Conservation (phyloP, 2,113 vertebrate species). For the Cyanoramphus novaezelandiae region DNA sequence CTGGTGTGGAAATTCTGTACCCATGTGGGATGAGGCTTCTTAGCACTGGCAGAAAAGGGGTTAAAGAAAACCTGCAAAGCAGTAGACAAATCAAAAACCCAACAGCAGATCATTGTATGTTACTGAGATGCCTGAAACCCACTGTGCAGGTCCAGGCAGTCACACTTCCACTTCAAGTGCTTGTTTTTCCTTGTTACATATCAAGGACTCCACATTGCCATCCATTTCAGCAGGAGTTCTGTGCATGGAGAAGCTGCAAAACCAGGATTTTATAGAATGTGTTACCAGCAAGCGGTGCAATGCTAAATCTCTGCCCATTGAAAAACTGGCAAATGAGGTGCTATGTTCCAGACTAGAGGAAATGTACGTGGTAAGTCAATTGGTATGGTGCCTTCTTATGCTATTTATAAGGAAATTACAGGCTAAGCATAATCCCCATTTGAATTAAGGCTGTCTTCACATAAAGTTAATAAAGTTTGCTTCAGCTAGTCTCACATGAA, state of each 20-base stretch:
- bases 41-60: background rate
- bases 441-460: conserved; percentile 24
- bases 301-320: conserved; percentile 11
- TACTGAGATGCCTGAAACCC: background rate
- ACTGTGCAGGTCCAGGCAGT: background rate
- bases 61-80: background rate
- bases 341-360: background rate
- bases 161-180: background rate
- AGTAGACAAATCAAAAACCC: background rate
- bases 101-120: background rate
- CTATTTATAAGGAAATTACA: conserved; percentile 38
- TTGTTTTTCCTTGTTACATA: background rate
- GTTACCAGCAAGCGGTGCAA: conserved; percentile 21
- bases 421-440: conserved; percentile 32
- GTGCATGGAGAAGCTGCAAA: background rate
- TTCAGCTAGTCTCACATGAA: conserved; percentile 20
- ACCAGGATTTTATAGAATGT: background rate
- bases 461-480: conserved; percentile 41
- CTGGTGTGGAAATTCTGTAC: background rate
- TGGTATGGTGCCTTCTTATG: conserved; percentile 3
- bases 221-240: background rate
- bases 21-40: background rate
- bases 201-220: background rate
- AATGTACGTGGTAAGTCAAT: background rate
- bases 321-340: background rate